Percentiles rank a stretch among this genome's conserved stretches.
Conservation (phyloP, 2,113 vertebrate species). For the Brachypodius melanocephalos region DNA sequence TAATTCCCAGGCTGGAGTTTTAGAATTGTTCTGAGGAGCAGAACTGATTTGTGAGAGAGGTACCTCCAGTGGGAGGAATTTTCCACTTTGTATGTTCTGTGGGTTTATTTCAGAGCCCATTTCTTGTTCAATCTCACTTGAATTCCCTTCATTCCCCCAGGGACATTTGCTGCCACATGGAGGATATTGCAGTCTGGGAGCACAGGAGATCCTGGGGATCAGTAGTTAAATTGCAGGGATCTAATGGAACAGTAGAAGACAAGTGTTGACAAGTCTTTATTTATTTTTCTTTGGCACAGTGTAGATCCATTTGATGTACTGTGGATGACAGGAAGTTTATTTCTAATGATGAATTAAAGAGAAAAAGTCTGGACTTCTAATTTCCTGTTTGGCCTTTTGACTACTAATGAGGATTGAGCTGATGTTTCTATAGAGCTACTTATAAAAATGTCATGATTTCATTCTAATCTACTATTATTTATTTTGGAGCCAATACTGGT, state of each 20-base stretch:
- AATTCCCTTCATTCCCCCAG: neutral
- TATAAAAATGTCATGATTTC: neutral
- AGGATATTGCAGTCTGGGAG: neutral
- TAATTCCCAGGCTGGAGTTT: neutral
- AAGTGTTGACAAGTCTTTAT: neutral
- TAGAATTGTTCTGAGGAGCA: neutral
- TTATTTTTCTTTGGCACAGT: neutral
- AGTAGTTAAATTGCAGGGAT: neutral
- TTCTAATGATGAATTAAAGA: neutral
- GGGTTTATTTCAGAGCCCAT: neutral
- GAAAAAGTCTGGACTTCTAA: neutral
- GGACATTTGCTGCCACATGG: neutral
- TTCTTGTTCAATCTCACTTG: neutral
- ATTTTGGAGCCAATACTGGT: neutral
- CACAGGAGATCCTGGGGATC: neutral
- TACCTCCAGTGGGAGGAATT: neutral
- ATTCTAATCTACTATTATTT: neutral
- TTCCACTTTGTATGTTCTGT: neutral
- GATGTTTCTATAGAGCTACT: neutral
- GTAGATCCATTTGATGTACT: neutral
- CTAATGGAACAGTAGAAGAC: neutral
- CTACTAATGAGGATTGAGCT: neutral
- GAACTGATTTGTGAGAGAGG: neutral
- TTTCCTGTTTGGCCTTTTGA: slow-evolving; percentile 12
- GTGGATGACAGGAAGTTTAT: neutral